phyloP scores from a whole-genome alignment of 2,113 vertebrate genomes.

The Amphiprion ocellaris region DNA sequence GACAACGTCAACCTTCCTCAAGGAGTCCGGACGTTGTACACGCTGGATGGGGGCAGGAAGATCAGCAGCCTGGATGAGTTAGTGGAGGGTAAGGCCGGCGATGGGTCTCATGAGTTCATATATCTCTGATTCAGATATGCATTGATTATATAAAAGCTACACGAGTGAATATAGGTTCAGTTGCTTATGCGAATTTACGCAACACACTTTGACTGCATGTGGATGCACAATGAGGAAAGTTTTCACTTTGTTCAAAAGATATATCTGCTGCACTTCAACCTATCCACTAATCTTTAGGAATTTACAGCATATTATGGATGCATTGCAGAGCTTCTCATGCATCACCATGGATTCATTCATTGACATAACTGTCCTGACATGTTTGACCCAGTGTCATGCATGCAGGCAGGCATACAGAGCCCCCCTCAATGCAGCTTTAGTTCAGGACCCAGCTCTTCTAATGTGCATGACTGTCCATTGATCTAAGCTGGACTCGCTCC shows the following conservation, averaged over 20 bases:
- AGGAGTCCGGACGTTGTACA: conserved; percentile 93
- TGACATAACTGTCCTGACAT: conserved; percentile 62
- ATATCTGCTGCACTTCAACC: no score
- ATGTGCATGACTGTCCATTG: conserved; percentile 45
- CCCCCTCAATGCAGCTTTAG: conserved; percentile 39
- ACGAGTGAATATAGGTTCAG: neutral
- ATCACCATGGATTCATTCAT: conserved; percentile 18
- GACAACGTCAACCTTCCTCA: conserved; percentile 97
- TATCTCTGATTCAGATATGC: conserved; percentile 22
- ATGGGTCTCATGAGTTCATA: conserved; percentile 1
- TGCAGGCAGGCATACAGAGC: conserved; percentile 20
- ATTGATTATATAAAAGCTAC: conserved; percentile 50
- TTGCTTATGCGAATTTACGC: neutral
- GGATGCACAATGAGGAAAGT: neutral
- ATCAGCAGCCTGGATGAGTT: conserved; percentile 93
- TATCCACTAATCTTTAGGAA: no score
- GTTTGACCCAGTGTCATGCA: conserved; percentile 56
- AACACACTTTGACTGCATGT: no score
- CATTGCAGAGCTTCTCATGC: conserved; percentile 4
- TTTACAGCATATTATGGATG: neutral
- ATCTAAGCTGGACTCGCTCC: conserved; percentile 18
- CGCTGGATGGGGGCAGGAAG: conserved; percentile 91
- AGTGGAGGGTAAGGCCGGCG: conserved; percentile 89
- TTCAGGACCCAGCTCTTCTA: conserved; percentile 22
- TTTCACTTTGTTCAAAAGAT: neutral